Base-by-base conservation (phyloP, 2,888 invertebrate genomes). In the Agonopterix subpropinquella region DNA sequence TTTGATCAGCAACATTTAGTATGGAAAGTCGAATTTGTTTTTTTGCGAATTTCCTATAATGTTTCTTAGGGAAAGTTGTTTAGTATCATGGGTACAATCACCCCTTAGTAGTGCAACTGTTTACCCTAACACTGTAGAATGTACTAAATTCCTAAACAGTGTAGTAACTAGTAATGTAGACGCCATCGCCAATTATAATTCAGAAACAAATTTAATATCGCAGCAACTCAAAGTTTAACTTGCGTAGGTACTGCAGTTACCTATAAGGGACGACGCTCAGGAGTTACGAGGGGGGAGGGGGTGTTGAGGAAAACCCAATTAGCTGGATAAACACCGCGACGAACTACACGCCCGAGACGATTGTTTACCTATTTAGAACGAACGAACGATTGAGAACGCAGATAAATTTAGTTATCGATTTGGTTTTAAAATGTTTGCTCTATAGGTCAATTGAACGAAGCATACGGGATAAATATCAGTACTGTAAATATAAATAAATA, bases 271-370 rank as follows among this genome's bases (percentile, higher is more conserved):
- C 44, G 42, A 52, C 44, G 48, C 52, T 48, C 52, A 45, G 47
- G 47, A 45, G 47, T 51, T 52, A 47, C 46, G 49, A 53, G 57
- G 45, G 50, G 52, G 54, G 53, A 52, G 51, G 53, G 59, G 55
- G 55, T 56, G 59, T 62, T 28, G 28, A 66, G 70, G 70, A 72
- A 75, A 74, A 80, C 80, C 75, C 80, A 81, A 81, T 82, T 83
- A 81, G 79, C 72, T 73, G 70, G 68, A 77, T 79, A 79, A 81
- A 81, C 80, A 82, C 70, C 72, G 70, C 68, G 73, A 76, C 77
- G 72, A 73, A 72, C 28, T 28, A 28, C 61, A 68, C 65, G 71
- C 65, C 73, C 57, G 60, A 73, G 73, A 78, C 70, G 74, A 67
- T 63, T 47, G 70, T 78, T 78, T 76, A 66, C 70, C 59, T 62